Evolutionary conservation across 2,113 vertebrate species (phyloP).

Genomic region (Plecturocebus donacophilus): DNA sequence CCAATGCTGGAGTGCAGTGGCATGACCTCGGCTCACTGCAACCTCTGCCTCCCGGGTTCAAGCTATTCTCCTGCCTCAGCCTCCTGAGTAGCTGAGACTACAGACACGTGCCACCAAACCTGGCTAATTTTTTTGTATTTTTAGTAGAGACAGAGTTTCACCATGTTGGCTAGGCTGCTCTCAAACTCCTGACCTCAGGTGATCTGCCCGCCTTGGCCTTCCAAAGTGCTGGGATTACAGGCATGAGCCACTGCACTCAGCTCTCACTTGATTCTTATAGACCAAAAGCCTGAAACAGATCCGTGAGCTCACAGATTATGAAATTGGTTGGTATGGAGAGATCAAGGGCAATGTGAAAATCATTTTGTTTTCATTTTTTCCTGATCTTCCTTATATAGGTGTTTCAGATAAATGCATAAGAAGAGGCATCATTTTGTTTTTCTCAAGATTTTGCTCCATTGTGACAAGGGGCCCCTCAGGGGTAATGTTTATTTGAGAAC

Average conservation of each 20-base stretch:
- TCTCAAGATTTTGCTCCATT: not conserved
- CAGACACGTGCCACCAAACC: accelerated
- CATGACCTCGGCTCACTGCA: too few relatives aligned
- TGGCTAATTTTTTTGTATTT: too few relatives aligned
- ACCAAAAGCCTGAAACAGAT: not conserved
- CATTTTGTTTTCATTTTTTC: not conserved
- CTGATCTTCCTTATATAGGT: not conserved
- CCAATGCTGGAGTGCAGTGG: too few relatives aligned
- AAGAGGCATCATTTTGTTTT: not conserved
- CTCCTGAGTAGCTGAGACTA: too few relatives aligned
- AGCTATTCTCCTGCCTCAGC: too few relatives aligned
- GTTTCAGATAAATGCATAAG: not conserved
- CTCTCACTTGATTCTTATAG: not conserved
- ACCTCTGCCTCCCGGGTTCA: too few relatives aligned
- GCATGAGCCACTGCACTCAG: too few relatives aligned
- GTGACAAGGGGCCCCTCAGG: not conserved
- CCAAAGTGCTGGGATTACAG: too few relatives aligned
- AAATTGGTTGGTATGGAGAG: not conserved
- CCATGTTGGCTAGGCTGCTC: too few relatives aligned
- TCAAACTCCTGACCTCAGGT: too few relatives aligned
- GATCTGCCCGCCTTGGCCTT: too few relatives aligned
- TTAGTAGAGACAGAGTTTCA: too few relatives aligned
- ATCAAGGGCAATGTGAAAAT: not conserved
- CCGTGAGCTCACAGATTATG: not conserved
- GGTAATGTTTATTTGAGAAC: not conserved